Evolutionary conservation across 2,888 invertebrate genomes (phyloP).

Genomic region (Alsophila aescularia): DNA sequence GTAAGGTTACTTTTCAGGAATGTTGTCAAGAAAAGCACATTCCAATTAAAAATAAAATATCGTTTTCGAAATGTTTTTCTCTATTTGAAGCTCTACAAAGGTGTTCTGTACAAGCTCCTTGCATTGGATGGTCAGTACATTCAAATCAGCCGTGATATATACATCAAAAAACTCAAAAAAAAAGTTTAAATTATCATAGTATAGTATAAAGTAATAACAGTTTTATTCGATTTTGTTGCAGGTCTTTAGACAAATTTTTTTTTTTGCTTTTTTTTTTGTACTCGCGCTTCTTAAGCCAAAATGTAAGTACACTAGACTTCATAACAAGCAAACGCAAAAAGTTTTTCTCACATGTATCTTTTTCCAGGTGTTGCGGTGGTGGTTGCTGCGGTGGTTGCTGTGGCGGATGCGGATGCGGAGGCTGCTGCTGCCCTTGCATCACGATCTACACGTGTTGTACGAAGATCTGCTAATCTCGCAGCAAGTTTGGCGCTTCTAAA

Average conservation of each 20-base stretch:
- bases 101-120: constrained; percentile 48
- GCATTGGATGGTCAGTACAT: constrained; percentile 50
- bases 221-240: no score
- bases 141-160: constrained; percentile 55
- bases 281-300: constrained; percentile 41
- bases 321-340: no score
- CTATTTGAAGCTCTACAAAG: constrained; percentile 45
- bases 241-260: constrained; percentile 6
- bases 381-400: constrained; percentile 48
- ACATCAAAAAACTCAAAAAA: constrained; percentile 41
- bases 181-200: constrained; percentile 32
- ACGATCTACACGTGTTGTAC: constrained; percentile 77
- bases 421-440: constrained; percentile 66
- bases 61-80: constrained; percentile 12
- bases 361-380: constrained; percentile 56
- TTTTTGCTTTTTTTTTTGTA: constrained; percentile 28
- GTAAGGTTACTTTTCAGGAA: no score
- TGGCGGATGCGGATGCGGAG: constrained; percentile 50
- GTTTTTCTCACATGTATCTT: no score
- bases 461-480: constrained; percentile 70
- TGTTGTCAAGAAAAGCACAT: no score
- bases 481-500: not conserved
- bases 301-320: constrained; percentile 46
- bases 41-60: not conserved
- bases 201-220: no score